These are phyloP conservation scores for Scophthalmus maximus DNA, from an alignment of 2,113 vertebrate genomes.

Conservation along the genomic window DNA sequence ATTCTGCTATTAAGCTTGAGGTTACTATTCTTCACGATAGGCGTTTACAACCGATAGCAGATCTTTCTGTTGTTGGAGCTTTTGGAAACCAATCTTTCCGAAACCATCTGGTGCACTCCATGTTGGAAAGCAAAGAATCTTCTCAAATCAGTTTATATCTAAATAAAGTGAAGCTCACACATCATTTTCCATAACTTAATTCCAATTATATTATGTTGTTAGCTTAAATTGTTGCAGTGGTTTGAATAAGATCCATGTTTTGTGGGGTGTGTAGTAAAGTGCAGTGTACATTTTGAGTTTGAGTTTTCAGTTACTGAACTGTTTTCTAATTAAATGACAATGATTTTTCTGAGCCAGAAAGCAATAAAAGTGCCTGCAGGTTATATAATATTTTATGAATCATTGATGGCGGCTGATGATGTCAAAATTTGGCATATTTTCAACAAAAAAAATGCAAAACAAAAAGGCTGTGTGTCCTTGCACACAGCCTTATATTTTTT, in stretches of 20 bases:
- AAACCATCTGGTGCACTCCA: too few relatives aligned
- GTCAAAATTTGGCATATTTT: not conserved
- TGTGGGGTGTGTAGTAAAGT: not conserved
- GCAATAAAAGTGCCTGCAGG: not conserved
- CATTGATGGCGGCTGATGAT: not conserved
- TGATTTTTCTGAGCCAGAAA: not conserved
- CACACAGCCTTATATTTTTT: not conserved
- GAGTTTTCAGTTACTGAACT: not conserved
- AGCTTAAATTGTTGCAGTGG: not conserved
- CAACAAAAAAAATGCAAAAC: not conserved
- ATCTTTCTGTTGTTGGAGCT: constrained; percentile 5
- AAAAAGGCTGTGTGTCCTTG: not conserved
- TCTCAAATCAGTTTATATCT: not conserved
- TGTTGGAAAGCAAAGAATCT: too few relatives aligned
- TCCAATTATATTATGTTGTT: not conserved
- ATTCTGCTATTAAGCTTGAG: constrained; percentile 25
- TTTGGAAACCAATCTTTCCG: too few relatives aligned
- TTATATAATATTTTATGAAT: not conserved
- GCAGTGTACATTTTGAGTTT: not conserved
- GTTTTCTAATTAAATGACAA: not conserved
- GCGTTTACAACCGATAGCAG: constrained; percentile 6
- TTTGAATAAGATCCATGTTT: not conserved
- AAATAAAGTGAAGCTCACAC: not conserved
- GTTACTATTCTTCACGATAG: constrained; percentile 18
- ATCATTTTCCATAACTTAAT: not conserved